Evolutionary conservation across 2,113 vertebrate genomes (phyloP).

Genomic region (Nyctereutes procyonoides): DNA sequence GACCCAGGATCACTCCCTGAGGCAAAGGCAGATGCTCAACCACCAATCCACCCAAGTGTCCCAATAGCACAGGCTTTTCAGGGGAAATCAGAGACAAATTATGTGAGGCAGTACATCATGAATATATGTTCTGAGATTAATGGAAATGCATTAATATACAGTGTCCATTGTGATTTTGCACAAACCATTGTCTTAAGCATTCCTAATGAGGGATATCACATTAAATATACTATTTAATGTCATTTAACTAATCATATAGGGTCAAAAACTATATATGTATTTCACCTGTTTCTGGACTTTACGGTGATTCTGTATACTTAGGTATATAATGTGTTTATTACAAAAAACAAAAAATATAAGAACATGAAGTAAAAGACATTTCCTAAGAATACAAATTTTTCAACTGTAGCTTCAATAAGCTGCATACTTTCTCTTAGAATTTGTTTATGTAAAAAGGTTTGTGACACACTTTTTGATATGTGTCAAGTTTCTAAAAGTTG

Average conservation of each 20-base stretch:
- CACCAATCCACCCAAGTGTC: too few species aligned
- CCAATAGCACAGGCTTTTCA: neutral
- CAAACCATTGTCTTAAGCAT: neutral
- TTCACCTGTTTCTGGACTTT: neutral
- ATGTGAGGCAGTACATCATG: neutral
- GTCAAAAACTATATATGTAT: neutral
- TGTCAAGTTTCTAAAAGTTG: neutral
- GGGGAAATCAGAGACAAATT: neutral
- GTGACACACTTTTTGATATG: neutral
- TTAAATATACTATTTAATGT: neutral
- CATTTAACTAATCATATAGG: neutral
- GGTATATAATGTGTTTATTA: neutral
- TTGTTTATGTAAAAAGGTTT: neutral
- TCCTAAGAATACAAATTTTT: neutral
- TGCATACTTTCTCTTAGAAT: neutral
- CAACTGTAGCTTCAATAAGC: neutral
- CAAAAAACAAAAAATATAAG: neutral
- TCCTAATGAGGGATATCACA: neutral
- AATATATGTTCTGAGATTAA: neutral
- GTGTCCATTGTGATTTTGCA: neutral
- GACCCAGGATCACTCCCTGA: too few species aligned
- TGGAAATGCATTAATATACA: neutral
- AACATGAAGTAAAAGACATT: neutral
- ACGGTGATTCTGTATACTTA: neutral
- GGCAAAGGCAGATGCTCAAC: too few species aligned